Base-by-base conservation (phyloP, 2,797 vertebrate species). In the Pyrocephalus nanus region DNA sequence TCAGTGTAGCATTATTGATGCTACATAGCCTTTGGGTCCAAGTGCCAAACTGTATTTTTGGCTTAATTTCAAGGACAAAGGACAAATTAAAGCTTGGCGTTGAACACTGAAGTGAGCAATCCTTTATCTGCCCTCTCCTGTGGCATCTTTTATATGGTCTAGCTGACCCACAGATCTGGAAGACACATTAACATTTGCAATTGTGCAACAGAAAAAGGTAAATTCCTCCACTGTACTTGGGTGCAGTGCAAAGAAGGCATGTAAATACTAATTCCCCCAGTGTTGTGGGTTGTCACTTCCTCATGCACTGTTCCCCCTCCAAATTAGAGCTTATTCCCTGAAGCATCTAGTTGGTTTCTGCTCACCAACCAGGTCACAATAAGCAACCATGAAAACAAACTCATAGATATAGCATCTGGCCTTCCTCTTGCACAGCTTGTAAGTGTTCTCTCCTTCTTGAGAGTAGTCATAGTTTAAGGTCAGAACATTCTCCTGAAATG, bases 41-140 rank as follows among this genome's bases (percentile, higher is more conserved):
- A 78, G 64, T 50, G 64, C 42, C 86, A 92, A 94, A 88, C 47
- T 13, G 15, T 17, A 66, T 66, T 81, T 96, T 79, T 86, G 70
- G 74, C 42, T 85, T 85, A 57, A 55, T 79, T 92, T 93, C 80
- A 92, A 90, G 74, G 82, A 86, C 53, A 72, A 92, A 85, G 48
- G 42, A 78, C 38, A 92, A 85, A 86, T 27, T 53, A 76, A 55
- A 91, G 34, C 50, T 92, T 80, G 8, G 30, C 57, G n/a, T 77
- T 75, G 76, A 90, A 75, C 70, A 73, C 7, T 20, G 6, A 90
- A 76, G 45, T 32, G 55, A 77, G 17, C 14, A 64, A 72, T 54
- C 7, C 26, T 54, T 29, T 84, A 36, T 40, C n/a, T 88, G 30
- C 65, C 27, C 58, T 65, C 36, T 93, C 27, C 53, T 69, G 12